Conservation (phyloP, 35 echinoderm and acorn worm species). For the Holothuria glaberrima region DNA sequence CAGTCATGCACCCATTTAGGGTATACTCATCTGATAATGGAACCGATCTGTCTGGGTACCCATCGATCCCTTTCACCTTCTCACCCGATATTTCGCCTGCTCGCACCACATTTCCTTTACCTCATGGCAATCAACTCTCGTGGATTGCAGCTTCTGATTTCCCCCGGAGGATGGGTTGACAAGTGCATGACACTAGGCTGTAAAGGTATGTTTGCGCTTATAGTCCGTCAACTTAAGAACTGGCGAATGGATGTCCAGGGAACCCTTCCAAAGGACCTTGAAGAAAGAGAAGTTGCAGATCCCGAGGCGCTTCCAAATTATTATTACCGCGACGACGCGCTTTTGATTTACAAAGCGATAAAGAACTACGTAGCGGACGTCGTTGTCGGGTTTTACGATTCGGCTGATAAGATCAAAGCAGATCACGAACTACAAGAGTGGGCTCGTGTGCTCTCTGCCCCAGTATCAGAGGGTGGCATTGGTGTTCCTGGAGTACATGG, state of each 20-base stretch:
- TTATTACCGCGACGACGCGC: constrained; percentile 80
- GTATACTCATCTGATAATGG: constrained; percentile 70
- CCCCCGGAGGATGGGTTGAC: constrained; percentile 67
- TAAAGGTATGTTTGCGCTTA: constrained; percentile 50
- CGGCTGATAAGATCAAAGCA: constrained; percentile 17
- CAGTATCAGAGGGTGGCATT: neutral
- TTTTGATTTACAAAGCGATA: constrained; percentile 68
- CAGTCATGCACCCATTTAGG: constrained; percentile 71
- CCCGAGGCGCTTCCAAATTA: constrained; percentile 72
- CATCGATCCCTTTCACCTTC: constrained; percentile 69
- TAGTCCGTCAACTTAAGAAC: neutral
- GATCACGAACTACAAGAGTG: constrained; percentile 77
- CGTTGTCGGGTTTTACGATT: constrained; percentile 49
- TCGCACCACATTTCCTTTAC: constrained; percentile 74
- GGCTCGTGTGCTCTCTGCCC: constrained; percentile 34
- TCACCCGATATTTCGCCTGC: constrained; percentile 66
- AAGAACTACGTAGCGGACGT: constrained; percentile 55
- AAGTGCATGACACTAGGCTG: constrained; percentile 60
- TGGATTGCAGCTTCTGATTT: constrained; percentile 23
- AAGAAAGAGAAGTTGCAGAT: constrained; percentile 68
- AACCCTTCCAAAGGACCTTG: constrained; percentile 70
- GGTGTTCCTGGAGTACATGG: constrained; percentile 42
- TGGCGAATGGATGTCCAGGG: constrained; percentile 82
- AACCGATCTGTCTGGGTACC: constrained; percentile 55
- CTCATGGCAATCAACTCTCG: constrained; percentile 66